phyloP scores from a whole-genome alignment of 2,797 vertebrate genomes.

The Carduelis carduelis region DNA sequence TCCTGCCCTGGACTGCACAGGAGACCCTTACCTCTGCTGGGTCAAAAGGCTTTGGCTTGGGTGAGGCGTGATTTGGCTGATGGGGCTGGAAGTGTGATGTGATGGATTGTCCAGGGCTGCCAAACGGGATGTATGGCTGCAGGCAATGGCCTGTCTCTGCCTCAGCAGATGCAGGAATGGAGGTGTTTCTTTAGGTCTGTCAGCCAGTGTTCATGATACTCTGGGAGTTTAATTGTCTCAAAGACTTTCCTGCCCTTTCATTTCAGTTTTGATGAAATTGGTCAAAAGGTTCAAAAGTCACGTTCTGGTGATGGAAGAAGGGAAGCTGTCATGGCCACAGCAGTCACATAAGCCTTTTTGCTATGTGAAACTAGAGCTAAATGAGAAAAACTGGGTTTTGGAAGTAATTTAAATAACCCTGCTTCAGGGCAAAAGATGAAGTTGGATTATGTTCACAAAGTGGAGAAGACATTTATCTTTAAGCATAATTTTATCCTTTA shows the following conservation, averaged over 20 bases:
- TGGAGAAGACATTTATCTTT: background rate
- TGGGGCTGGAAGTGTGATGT: background rate
- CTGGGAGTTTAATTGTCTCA: background rate
- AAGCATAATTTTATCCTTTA: background rate
- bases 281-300: slow-evolving; percentile 1
- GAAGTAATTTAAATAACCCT: background rate
- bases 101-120: background rate
- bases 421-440: background rate
- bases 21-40: background rate
- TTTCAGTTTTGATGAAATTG: background rate
- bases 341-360: background rate
- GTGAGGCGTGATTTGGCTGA: background rate
- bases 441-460: background rate
- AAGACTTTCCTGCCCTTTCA: background rate
- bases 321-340: background rate
- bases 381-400: slow-evolving; percentile 18
- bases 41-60: background rate
- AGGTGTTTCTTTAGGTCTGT: background rate
- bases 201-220: background rate
- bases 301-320: background rate
- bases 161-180: background rate
- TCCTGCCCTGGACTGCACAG: background rate
- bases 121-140: background rate
- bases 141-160: background rate
- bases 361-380: background rate